Conservation (phyloP, 2,797 vertebrate species). For the Zonotrichia albicollis region DNA sequence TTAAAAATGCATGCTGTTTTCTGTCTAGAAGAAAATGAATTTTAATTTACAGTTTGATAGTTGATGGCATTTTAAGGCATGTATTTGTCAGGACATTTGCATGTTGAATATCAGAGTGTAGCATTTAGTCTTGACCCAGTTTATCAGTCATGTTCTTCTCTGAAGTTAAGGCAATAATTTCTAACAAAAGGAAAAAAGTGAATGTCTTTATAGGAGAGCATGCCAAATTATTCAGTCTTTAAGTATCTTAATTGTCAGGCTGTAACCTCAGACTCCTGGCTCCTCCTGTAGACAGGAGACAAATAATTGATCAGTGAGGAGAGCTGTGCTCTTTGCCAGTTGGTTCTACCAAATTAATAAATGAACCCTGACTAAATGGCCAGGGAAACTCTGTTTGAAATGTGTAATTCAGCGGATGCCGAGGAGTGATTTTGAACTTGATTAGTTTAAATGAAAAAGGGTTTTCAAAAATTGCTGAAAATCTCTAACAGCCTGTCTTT, state of each 20-base stretch:
- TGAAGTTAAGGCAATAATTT: not conserved
- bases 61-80: not conserved
- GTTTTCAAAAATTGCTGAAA: not conserved
- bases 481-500: not conserved
- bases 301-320: not conserved
- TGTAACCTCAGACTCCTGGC: not conserved
- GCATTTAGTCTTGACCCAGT: not conserved
- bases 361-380: not conserved
- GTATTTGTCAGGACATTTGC: not conserved
- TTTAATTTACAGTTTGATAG: not conserved
- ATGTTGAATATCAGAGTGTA: not conserved
- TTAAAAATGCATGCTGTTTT: not conserved
- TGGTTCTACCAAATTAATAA: not conserved
- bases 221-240: not conserved
- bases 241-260: not conserved
- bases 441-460: not conserved
- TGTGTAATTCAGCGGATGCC: not conserved
- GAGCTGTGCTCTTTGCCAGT: not conserved
- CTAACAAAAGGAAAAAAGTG: not conserved
- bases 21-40: not conserved
- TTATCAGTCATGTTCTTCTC: not conserved
- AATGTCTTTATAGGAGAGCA: not conserved
- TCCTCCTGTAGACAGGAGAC: not conserved
- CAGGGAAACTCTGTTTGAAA: not conserved
- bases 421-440: not conserved